These are phyloP conservation scores for Plecotus auritus DNA, from an alignment of 2,113 vertebrate species.

Conservation along the genomic window DNA sequence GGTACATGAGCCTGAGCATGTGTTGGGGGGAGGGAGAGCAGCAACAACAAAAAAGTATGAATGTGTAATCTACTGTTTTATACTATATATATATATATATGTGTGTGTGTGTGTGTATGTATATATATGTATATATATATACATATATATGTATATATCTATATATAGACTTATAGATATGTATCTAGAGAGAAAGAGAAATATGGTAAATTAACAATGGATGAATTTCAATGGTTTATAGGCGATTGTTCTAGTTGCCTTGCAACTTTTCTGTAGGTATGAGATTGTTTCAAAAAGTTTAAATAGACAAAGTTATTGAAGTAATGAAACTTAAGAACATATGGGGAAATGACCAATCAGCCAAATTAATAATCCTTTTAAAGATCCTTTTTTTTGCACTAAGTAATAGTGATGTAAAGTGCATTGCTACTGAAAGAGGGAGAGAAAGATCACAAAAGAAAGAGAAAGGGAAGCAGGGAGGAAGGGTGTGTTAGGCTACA, in stretches of 20 bases:
- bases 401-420: conserved; percentile 10
- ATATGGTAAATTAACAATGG: neutral
- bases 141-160: no score
- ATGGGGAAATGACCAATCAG: neutral
- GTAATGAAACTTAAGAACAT: conserved; percentile 1
- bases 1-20: no score
- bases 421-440: neutral
- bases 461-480: neutral
- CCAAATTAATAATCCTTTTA: conserved; percentile 20
- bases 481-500: neutral
- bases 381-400: neutral
- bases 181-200: neutral
- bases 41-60: no score
- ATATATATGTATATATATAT: no score
- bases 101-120: no score
- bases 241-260: neutral
- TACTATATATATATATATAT: neutral
- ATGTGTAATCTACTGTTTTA: neutral
- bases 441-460: neutral
- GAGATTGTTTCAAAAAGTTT: conserved; percentile 32
- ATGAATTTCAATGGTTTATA: neutral
- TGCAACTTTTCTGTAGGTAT: neutral
- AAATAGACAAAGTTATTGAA: neutral
- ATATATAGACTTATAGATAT: neutral
- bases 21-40: no score